Evolutionary conservation across 2,113 vertebrate species (phyloP), one percentile per base, ranked within the genome.

Genomic region (Felis chaus): DNA sequence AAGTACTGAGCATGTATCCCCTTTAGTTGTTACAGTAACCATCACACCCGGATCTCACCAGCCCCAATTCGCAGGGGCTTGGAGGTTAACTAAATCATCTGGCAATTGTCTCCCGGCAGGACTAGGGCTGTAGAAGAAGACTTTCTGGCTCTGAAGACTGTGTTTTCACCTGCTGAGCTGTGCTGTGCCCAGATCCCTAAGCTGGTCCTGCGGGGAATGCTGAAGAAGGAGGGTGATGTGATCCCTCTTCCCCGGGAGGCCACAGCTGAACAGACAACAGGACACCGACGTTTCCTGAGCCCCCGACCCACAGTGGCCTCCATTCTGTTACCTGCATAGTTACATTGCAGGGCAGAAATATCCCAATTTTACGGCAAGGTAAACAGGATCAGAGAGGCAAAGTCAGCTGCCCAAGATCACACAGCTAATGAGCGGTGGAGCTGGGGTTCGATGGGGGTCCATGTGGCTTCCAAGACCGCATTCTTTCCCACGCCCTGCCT

Each of bases 181-280:
- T 10, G 61, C 45, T 8, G 19, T 0, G 0, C 16, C 13, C 2
- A 11, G 15, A 8, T 25, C 31, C 48, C 25, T 4, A 5, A 7
- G 15, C 63, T 61, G 14, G 76, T 11, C 25, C 18, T 33, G 63
- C 33, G 5, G 7, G 36, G 15, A 50, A 1, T 50, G 81, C 81
- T 7, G 31, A 89, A 36, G 50, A 50, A n/a, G 19, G 7, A 33
- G 36, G 31, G 25, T 39, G 29, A 29, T 0, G 4, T 48, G 61
- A 25, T 4, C 31, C 0, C 0, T 4, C 33, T 36, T 65, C 33
- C 69, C 39, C 5, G 0, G 31, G 66, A 29, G 5, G 25, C 29
- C 74, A 61, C 29, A 31, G 12, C 1, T 14, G 31, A 74, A 18
- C 0, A 5, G 81, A 21, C 21, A 23, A 41, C 0, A 4, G 33